Evolutionary conservation across 1,140 invertebrate species (phyloP), one percentile per base, ranked within the genome.

Genomic region (Apis dorsata): DNA sequence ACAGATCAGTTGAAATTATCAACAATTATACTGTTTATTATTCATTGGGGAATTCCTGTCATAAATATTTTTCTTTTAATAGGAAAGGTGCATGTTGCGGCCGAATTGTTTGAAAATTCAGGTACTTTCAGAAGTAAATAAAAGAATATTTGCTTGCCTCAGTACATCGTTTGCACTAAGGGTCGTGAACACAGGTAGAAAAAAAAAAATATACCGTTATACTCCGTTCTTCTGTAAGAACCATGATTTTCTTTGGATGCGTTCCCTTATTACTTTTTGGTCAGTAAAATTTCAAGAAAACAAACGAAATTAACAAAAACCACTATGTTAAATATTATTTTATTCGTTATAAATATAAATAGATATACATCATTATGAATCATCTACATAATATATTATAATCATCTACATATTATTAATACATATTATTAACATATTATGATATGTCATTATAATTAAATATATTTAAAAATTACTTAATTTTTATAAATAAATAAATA

Each of bases 111-210:
- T 1, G 24, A 15, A 72, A 66, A 59, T 28, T 12, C 28, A 13
- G 9, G 5, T 34, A 76, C 76, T 84, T 84, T 11, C 11, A 8
- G n/a, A 57, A 62, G n/a, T 28, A 72, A 17, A 72, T 70, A 66
- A 75, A 85, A 17, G 53, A 21, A 59, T 4, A 70, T 57, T 75
- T 59, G 57, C 63, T 51, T 75, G 28, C 0, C 51, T 75, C 24
- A 9, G 49, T 21, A 17, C 15, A 7, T 15, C 28, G 65, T 9
- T 69, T 24, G 51, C 49, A 65, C 53, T 78, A 86, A 81, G 75
- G 66, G 51, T 75, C 11, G 63, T 0, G n/a, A n/a, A n/a, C n/a
- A 60, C 85, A 84, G 51, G 57, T 86, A 88, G 60, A 80, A 80
- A 72, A 76, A 60, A 44, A 34, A 7, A 72, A 21, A 13, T 34